These are phyloP conservation scores for Dromaius novaehollandiae DNA, from an alignment of 2,113 vertebrate genomes.

Conservation along the genomic window DNA sequence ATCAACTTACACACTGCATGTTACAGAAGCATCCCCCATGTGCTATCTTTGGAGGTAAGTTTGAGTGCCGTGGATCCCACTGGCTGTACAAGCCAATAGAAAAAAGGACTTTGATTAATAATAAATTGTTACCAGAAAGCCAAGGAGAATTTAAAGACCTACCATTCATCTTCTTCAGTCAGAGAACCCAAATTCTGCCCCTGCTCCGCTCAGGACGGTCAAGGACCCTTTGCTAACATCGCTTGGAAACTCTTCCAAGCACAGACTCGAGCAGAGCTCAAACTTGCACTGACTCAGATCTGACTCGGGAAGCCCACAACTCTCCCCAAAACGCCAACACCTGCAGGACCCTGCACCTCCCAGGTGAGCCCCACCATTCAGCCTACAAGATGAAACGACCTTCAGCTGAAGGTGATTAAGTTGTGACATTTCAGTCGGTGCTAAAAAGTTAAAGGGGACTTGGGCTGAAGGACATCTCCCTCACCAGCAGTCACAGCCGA, in stretches of 20 bases:
- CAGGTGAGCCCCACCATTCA: neutral
- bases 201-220: too few species aligned
- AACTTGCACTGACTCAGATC: neutral
- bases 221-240: too few species aligned
- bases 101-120: too few species aligned
- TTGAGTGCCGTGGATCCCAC: neutral
- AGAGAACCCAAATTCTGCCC: neutral
- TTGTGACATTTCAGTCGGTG: neutral
- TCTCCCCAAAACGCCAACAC: neutral
- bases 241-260: neutral
- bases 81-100: neutral
- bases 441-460: neutral
- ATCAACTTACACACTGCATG: fast-evolving
- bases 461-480: neutral
- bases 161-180: too few species aligned
- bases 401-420: neutral
- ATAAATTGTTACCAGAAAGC: too few species aligned
- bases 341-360: neutral
- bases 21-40: neutral
- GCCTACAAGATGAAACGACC: neutral
- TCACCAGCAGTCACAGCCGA: neutral
- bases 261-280: neutral
- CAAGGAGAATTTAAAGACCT: too few species aligned
- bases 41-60: neutral
- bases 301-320: neutral